Evolutionary conservation across 2,113 vertebrate species (phyloP), one percentile per base, ranked within the genome.

Genomic region (Leptosomus discolor): DNA sequence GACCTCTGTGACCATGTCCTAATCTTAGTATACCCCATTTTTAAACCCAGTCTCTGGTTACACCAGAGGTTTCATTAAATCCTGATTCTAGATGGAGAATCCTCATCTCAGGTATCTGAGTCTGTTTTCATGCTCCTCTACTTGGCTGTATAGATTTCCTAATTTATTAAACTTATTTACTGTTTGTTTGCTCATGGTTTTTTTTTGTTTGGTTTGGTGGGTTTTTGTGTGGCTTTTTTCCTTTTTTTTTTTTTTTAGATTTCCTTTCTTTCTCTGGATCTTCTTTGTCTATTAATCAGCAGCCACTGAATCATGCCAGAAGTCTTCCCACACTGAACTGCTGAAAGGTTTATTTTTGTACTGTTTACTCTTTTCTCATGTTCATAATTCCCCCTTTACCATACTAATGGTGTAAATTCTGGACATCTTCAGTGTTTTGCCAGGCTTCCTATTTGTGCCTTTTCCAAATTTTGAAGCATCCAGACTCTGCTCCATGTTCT

Each of bases 321-420:
- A 93, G 34, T 74, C 50, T 71, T 80, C 53, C 34, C 79, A 94
- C 56, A 84, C 9, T 53, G 65, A 91, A 68, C 19, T 67, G 43
- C 30, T 94, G n/a, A 75, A 87, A 78, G 27, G 37, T 75, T 94
- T 95, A 89, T 86, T 95, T 89, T 73, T 85, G 45, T 70, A 60
- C 29, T 75, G 63, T 50, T 67, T 87, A 60, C 34, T 83, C n/a
- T 87, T 74, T 37, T 68, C 68, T 91, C 0, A 2, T 48, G 39
- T 34, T 77, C 7, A 8, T 41, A 57, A 88, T 71, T 41, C 54
- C 54, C 64, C 29, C 50, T 64, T 83, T 77, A 90, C n/a, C 36
- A 82, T 12, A 46, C 6, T n/a, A 56, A 71, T 11, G 68, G 65
- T 78, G 34, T 74, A 61, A 56, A 86, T 91, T 70, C 29, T 75